phyloP scores from a whole-genome alignment of 2,113 vertebrate species.

The Sisor rabdophorus region DNA sequence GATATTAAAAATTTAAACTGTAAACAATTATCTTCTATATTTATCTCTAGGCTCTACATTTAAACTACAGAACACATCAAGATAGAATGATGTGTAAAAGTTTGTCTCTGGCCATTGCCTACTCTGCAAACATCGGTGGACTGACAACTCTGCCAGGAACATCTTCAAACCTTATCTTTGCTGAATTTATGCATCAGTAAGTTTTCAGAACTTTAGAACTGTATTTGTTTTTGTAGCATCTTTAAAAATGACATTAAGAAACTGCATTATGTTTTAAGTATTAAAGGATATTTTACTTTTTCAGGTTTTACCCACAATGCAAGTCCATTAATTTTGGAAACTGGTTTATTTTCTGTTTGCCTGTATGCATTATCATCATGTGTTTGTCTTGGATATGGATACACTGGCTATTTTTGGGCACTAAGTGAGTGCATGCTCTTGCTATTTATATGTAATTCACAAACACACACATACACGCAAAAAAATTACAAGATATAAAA shows the following conservation, averaged over 20 bases:
- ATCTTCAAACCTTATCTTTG: slow-evolving; percentile 89
- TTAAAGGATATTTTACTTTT: slow-evolving; percentile 35
- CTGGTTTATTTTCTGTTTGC: slow-evolving; percentile 84
- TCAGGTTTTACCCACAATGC: slow-evolving; percentile 81
- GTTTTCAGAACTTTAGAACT: slow-evolving; percentile 50
- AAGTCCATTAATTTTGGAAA: slow-evolving; percentile 84
- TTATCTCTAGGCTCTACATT: slow-evolving; percentile 43
- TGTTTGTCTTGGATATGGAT: slow-evolving; percentile 86
- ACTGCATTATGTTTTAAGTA: not conserved
- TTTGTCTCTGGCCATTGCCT: slow-evolving; percentile 82
- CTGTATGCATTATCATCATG: slow-evolving; percentile 73
- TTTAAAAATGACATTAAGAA: not conserved
- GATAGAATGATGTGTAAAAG: slow-evolving; percentile 82
- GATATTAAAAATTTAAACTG: not conserved
- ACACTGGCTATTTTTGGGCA: slow-evolving; percentile 84
- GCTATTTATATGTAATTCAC: not conserved
- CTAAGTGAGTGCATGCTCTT: slow-evolving; percentile 75
- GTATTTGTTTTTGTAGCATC: no score
- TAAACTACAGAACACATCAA: slow-evolving; percentile 60
- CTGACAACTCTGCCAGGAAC: slow-evolving; percentile 87
- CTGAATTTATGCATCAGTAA: slow-evolving; percentile 84
- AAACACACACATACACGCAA: not conserved
- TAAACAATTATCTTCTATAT: not conserved
- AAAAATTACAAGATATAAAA: not conserved
- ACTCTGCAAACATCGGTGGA: slow-evolving; percentile 86